Conservation (phyloP, 2,797 vertebrate genomes). For the Enteromius thamalakanensis region DNA sequence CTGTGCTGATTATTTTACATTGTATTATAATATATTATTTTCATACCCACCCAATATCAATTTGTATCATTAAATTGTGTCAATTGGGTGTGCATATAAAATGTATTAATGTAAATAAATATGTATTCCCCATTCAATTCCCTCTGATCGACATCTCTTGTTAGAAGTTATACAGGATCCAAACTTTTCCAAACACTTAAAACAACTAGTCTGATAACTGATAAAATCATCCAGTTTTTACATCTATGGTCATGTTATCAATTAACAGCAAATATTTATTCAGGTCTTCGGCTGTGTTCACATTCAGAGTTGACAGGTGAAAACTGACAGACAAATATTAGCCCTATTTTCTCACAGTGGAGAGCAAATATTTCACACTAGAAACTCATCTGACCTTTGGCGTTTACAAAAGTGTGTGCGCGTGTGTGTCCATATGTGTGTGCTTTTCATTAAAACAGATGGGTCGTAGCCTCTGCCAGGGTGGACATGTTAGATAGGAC, state of each 20-base stretch:
- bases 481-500: background rate
- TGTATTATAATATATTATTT: too few species aligned
- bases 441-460: constrained; percentile 42
- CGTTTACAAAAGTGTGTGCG: background rate
- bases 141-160: background rate
- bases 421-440: constrained; percentile 20
- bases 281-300: background rate
- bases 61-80: too few species aligned
- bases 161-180: background rate
- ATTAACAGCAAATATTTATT: constrained; percentile 14
- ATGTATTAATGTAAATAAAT: background rate
- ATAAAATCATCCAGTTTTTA: background rate
- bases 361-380: constrained; percentile 40
- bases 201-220: background rate
- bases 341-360: constrained; percentile 19
- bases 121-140: background rate
- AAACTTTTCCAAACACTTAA: constrained; percentile 1
- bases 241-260: constrained; percentile 15
- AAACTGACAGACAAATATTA: constrained; percentile 38
- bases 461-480: background rate
- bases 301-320: constrained; percentile 21
- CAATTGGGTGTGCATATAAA: background rate
- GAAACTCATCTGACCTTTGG: constrained; percentile 38
- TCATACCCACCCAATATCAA: too few species aligned
- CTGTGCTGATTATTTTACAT: too few species aligned